phyloP scores from a whole-genome alignment of 1,140 invertebrate species.

The Microplitis mediator region DNA sequence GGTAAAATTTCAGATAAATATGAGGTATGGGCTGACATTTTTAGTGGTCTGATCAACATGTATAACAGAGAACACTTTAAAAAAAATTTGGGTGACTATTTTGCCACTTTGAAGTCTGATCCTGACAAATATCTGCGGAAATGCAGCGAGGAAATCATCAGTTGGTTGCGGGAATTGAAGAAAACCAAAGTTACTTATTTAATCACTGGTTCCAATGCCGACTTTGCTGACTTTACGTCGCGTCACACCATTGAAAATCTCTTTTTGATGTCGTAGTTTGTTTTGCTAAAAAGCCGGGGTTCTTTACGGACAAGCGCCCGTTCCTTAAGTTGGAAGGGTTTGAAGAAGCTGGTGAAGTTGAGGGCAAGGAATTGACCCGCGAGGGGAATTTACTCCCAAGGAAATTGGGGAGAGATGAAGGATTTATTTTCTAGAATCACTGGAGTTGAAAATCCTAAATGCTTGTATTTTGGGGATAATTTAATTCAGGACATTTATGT shows the following conservation, averaged over 20 bases:
- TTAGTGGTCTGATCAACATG: conserved; percentile 68
- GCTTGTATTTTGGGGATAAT: conserved; percentile 82
- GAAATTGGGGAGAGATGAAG: conserved; percentile 71
- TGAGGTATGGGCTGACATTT: conserved; percentile 72
- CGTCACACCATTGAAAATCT: conserved; percentile 69
- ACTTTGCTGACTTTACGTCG: conserved; percentile 74
- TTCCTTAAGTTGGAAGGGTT: conserved; percentile 66
- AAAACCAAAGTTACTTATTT: conserved; percentile 70
- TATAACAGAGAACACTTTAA: conserved; percentile 69
- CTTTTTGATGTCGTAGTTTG: conserved; percentile 77
- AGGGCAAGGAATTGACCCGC: conserved; percentile 50
- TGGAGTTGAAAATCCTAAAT: conserved; percentile 65
- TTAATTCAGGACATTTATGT: conserved; percentile 79
- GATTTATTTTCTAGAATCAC: conserved; percentile 62
- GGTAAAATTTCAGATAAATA: conserved; percentile 59
- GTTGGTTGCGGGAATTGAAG: conserved; percentile 69
- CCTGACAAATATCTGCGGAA: conserved; percentile 71
- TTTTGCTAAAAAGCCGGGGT: conserved; percentile 78
- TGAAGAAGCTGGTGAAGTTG: conserved; percentile 53
- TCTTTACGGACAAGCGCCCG: conserved; percentile 69
- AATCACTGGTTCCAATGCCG: conserved; percentile 79
- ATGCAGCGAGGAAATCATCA: conserved; percentile 65
- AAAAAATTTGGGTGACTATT: conserved; percentile 67
- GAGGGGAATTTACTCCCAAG: conserved; percentile 69
- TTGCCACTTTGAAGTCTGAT: conserved; percentile 66